Evolutionary conservation across 2,797 vertebrate species (phyloP), one percentile per base, ranked within the genome.

Genomic region (Acanthornis magna): DNA sequence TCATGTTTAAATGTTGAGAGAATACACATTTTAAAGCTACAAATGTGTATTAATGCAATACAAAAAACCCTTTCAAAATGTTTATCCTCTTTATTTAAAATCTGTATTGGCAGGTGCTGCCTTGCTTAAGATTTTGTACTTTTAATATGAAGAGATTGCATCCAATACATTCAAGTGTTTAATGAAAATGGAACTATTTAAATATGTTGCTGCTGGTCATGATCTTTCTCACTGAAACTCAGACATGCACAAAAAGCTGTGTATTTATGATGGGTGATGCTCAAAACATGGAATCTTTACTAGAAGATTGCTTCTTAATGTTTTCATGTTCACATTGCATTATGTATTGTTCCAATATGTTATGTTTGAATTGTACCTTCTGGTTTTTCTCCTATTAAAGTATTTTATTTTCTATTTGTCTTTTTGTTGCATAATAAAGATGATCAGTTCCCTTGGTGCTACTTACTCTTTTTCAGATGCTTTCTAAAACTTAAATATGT

Each of bases 381-480:
- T 89, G 50, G n/a, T 38, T 95, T 95, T 88, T 84, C 77, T 87
- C n/a, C 60, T 55, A 68, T 91, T 95, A 82, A 97, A 93, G 26
- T 81, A 85, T 90, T 95, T 95, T 91, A 91, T 95, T 97, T 96
- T 95, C 77, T 90, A 5, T 90, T 91, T 91, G 62, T 89, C 48
- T 89, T 92, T 89, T 63, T 72, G 61, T 93, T 93, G 70, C 77
- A 51, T 92, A 97, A 96, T 96, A 96, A 97, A 96, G 93, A 77
- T 91, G 53, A 95, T 93, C 80, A 71, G 54, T 90, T 61, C 53
- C 57, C 75, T 84, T 79, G 76, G 25, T 78, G 82, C 83, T 88
- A 54, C 82, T 88, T 60, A 29, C 38, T 88, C 42, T 18, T 93
- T 92, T 88, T 38, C 29, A 60, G 70, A 60, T 88, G 58, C 48